Percentiles rank a stretch among this genome's conserved stretches.
These are phyloP conservation scores for Bursaphelenchus okinawaensis DNA, from an alignment of 2,888 invertebrate species.

Conservation along the genomic window DNA sequence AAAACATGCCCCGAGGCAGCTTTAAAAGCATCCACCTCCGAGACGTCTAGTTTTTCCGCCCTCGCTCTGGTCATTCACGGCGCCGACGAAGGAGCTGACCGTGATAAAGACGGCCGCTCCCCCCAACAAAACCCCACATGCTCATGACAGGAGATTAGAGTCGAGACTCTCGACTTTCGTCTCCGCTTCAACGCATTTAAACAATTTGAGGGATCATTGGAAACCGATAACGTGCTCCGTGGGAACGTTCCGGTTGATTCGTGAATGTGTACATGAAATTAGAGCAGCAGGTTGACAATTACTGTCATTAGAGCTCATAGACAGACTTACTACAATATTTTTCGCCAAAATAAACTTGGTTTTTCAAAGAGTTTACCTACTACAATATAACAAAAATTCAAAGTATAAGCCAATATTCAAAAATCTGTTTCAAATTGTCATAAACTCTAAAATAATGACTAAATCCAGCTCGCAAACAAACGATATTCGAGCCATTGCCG, in stretches of 20 bases:
- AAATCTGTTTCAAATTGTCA: no score
- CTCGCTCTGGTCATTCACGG: background rate
- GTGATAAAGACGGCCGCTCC: no score
- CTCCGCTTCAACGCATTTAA: background rate
- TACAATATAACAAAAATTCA: background rate
- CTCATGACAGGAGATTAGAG: background rate
- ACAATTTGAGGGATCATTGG: background rate
- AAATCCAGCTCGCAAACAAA: background rate
- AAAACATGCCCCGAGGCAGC: background rate
- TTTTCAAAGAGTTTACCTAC: background rate
- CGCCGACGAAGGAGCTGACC: no score
- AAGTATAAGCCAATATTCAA: no score
- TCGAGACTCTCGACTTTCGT: background rate
- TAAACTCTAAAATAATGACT: no score
- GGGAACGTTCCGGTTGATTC: no score
- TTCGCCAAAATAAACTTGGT: background rate
- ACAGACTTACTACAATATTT: background rate
- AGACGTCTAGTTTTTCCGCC: background rate
- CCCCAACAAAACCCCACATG: background rate
- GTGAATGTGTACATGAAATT: background rate
- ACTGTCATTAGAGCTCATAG: no score
- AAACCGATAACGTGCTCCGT: no score
- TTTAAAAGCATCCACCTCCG: background rate
- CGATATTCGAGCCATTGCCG: no score
- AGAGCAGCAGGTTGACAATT: no score